Evolutionary conservation across 1,140 invertebrate genomes (phyloP).

Genomic region (Bursaphelenchus mucronatus): DNA sequence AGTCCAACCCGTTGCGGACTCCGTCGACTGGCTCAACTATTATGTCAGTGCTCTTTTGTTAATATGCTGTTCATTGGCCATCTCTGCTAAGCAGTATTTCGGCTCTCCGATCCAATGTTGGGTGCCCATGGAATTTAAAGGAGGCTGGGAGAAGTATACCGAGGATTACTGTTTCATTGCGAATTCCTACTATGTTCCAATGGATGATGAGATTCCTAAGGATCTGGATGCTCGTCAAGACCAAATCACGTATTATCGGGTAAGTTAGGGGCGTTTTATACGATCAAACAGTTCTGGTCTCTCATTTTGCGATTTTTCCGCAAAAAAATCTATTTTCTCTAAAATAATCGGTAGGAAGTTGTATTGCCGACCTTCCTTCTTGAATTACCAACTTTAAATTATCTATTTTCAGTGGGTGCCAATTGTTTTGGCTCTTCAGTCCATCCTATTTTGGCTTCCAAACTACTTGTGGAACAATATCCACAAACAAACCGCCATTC

Average conservation of each 20-base stretch:
- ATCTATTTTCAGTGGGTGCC: conserved; percentile 49
- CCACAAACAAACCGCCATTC: conserved; percentile 58
- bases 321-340: not conserved
- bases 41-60: conserved; percentile 56
- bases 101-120: conserved; percentile 58
- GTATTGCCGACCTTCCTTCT: not conserved
- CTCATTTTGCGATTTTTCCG: conserved; percentile 26
- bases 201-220: conserved; percentile 48
- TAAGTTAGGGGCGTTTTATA: conserved; percentile 19
- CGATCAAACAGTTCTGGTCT: too few species aligned
- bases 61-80: conserved; percentile 50
- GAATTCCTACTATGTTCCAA: conserved; percentile 54
- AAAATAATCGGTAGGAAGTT: not conserved
- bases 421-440: conserved; percentile 51
- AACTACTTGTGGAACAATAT: conserved; percentile 56
- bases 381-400: conserved; percentile 4
- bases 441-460: conserved; percentile 50
- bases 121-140: conserved; percentile 56
- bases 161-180: conserved; percentile 56
- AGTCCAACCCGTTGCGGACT: conserved; percentile 51
- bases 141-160: conserved; percentile 52
- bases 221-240: conserved; percentile 35
- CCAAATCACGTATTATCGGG: conserved; percentile 52
- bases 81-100: conserved; percentile 59
- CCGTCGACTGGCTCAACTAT: conserved; percentile 57